phyloP scores from a whole-genome alignment of 2,113 vertebrate genomes.

The Fregetta grallaria region DNA sequence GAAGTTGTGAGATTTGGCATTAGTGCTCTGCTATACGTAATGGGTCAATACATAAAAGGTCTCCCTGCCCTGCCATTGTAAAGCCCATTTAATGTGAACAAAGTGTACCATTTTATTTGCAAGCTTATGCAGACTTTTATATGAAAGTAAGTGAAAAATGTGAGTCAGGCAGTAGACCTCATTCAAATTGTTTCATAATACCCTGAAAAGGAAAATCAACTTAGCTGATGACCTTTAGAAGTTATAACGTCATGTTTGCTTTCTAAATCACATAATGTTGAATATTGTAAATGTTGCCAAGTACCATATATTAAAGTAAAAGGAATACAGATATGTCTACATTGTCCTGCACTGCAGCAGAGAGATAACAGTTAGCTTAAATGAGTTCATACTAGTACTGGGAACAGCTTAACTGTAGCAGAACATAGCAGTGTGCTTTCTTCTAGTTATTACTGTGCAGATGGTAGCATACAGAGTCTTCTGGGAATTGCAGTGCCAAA shows the following conservation, averaged over 20 bases:
- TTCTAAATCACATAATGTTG: constrained; percentile 49
- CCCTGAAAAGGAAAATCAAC: not conserved
- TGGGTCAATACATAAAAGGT: not conserved
- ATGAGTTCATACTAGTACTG: constrained; percentile 12
- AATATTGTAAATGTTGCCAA: constrained; percentile 32
- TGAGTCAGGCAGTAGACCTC: not conserved
- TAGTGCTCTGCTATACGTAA: not conserved
- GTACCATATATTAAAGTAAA: constrained; percentile 24
- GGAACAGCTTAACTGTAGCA: constrained; percentile 11
- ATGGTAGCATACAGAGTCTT: constrained; percentile 21
- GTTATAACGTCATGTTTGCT: not conserved
- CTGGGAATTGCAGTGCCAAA: not conserved
- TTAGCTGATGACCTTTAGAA: constrained; percentile 51
- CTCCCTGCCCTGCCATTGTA: not conserved
- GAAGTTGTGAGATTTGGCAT: not conserved
- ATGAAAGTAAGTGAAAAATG: not conserved
- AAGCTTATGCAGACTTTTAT: not conserved
- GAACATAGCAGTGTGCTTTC: not conserved
- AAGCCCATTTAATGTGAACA: not conserved
- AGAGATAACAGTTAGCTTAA: constrained; percentile 43
- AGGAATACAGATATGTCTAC: constrained; percentile 24
- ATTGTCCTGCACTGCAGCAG: constrained; percentile 29
- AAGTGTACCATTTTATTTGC: not conserved
- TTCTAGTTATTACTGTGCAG: not conserved
- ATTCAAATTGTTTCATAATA: constrained; percentile 28